Evolutionary conservation across 2,888 invertebrate species (phyloP).

Genomic region (Amphimallon solstitiale): DNA sequence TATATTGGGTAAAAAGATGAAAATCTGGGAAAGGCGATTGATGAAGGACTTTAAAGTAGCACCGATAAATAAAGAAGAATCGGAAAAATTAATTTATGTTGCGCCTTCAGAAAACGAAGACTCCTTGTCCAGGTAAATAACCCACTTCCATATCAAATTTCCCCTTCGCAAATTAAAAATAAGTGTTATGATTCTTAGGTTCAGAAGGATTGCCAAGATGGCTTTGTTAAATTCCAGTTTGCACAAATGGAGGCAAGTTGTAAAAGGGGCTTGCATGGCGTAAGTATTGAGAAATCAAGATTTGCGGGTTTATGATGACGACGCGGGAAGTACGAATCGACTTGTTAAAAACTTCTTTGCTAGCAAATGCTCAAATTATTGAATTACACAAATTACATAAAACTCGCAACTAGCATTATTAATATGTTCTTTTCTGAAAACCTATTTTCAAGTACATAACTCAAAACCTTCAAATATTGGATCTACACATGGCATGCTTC

Average conservation of each 20-base stretch:
- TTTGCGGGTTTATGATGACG: too few species aligned
- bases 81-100: slow-evolving; percentile 59
- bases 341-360: too few species aligned
- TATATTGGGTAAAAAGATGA: slow-evolving; percentile 80
- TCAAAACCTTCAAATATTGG: too few species aligned
- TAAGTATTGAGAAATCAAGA: too few species aligned
- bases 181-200: slow-evolving; percentile 60
- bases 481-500: too few species aligned
- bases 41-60: slow-evolving; percentile 91
- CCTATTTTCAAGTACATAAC: too few species aligned
- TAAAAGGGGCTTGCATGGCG: slow-evolving; percentile 68
- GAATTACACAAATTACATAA: too few species aligned
- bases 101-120: slow-evolving; percentile 67
- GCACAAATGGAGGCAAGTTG: slow-evolving; percentile 80
- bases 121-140: slow-evolving; percentile 65
- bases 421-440: too few species aligned
- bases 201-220: slow-evolving; percentile 78
- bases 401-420: too few species aligned
- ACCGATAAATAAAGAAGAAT: slow-evolving; percentile 73
- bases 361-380: too few species aligned
- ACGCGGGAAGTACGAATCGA: too few species aligned
- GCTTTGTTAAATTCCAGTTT: slow-evolving; percentile 76
- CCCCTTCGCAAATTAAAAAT: not conserved
- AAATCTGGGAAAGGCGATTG: slow-evolving; percentile 86
- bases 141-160: slow-evolving; percentile 10